Percentiles rank a stretch among this genome's conserved stretches.
phyloP scores from a whole-genome alignment of 2,888 invertebrate genomes.

The Agriopis marginaria region DNA sequence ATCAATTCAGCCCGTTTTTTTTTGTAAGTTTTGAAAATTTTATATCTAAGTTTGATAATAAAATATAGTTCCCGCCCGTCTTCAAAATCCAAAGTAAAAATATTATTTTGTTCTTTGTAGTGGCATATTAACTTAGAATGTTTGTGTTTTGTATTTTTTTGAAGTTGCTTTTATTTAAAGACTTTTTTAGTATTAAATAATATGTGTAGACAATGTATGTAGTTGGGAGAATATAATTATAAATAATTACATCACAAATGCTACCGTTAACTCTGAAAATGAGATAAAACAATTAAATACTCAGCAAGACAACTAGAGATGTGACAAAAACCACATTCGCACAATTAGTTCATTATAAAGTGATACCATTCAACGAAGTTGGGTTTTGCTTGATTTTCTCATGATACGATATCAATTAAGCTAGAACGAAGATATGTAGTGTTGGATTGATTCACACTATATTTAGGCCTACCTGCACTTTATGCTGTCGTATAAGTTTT shows the following conservation, averaged over 20 bases:
- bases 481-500: neutral
- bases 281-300: constrained; percentile 21
- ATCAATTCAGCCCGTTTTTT: too few relatives aligned
- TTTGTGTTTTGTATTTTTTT: too few relatives aligned
- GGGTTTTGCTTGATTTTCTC: constrained; percentile 61
- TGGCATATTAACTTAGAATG: too few relatives aligned
- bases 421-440: constrained; percentile 44
- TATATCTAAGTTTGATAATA: too few relatives aligned
- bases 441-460: constrained; percentile 36
- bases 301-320: constrained; percentile 38
- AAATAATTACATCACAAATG: neutral
- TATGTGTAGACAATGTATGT: too few relatives aligned
- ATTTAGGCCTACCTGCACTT: neutral
- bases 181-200: too few relatives aligned
- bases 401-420: constrained; percentile 62
- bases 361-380: constrained; percentile 58
- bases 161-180: too few relatives aligned
- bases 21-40: too few relatives aligned
- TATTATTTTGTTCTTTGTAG: too few relatives aligned
- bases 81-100: too few relatives aligned
- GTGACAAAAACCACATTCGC: constrained; percentile 60
- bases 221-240: too few relatives aligned
- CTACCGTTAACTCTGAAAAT: neutral
- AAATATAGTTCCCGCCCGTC: too few relatives aligned
- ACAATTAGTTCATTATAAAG: constrained; percentile 68